Base-by-base conservation (phyloP, 2,888 invertebrate genomes). In the Rhorus exstirpatorius region DNA sequence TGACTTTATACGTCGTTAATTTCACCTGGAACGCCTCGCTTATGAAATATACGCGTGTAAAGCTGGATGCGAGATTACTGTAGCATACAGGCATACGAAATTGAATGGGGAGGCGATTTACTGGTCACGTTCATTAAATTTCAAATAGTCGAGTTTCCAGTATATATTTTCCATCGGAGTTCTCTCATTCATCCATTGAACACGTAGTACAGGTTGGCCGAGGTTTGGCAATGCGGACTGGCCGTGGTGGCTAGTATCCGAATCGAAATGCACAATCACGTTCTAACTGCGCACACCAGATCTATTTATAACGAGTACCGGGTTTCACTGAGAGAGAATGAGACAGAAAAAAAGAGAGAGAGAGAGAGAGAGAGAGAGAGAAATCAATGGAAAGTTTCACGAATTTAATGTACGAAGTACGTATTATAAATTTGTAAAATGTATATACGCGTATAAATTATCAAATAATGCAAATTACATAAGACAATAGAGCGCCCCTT, bases 51-150 rank as follows among this genome's bases (percentile, higher is more conserved):
- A 31, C 14, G 21, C 17, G 38, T 0, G 46, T 19, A 53, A 63
- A 75, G 74, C n/a, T 38, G 53, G 8, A 46, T 14, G 46, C 46
- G 3, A 21, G 21, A 24, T 10, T 17, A 8, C 24, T 8, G 21
- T 60, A 14, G 10, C 26, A 21, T 38, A 24, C 58, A 1, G 31
- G 58, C 41, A n/a, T 41, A 24, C 26, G 53, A 14, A 24, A 68
- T 63, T 63, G 70, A 65, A 70, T 53, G 17, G 17, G n/a, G n/a
- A 46, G 38, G 21, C 46, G 38, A 70, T 76, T 71, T 76, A 60
- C 81, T 63, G 71, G 71, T 76, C 71, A 76, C 71, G 81, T 81
- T 71, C 65, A 71, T 77, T 65, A 76, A 77, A 71, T 81, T 81
- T 81, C 63, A 53, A 81, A 60, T 60, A n/a, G n/a, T 26, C 19